Evolutionary conservation across 2,888 invertebrate genomes (phyloP), one percentile per base, ranked within the genome.

Genomic region (Eledona agricola): DNA sequence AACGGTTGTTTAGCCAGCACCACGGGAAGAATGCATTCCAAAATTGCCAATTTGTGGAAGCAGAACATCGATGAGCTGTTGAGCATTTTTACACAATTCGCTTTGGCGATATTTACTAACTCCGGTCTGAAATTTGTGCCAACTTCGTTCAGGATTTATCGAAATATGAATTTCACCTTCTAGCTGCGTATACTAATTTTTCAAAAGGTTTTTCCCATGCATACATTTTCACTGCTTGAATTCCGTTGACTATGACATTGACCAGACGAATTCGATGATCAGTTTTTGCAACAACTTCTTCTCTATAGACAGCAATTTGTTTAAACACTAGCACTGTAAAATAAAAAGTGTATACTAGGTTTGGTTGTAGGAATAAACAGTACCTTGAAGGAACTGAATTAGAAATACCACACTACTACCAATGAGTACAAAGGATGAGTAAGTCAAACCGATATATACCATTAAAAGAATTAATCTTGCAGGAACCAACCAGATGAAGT

Each of bases 171-270:
- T 6, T 2, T 35, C 19, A 42, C 42, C 12, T 42, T 22, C 42
- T 28, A 1, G 29, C 42, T 3, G 22, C 2, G 3, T 28, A 6
- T 6, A 42, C 42, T 12, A 42, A 13, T 7, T 11, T 20, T 2
- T 5, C 12, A 17, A 42, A 42, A 3, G 42, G 29, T 20, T 31
- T 29, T 29, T 42, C 34, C 35, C 38, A 42, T 5, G 42, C 31
- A 22, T 42, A 42, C 19, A 42, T 29, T 22, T 42, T 42, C 9
- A 42, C 31, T 7, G 31, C 20, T 16, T 42, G 10, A 9, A 42
- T 42, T n/a, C 42, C 42, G 5, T 9, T 11, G 4, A 42, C 31
- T 3, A 42, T 31, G 10, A 22, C 42, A 22, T 42, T 42, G 29
- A 42, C 31, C 1, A 42, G 6, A 1, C 31, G 11, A 13, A 42